phyloP scores from a whole-genome alignment of 2,797 vertebrate genomes.

The Lepus townsendii region DNA sequence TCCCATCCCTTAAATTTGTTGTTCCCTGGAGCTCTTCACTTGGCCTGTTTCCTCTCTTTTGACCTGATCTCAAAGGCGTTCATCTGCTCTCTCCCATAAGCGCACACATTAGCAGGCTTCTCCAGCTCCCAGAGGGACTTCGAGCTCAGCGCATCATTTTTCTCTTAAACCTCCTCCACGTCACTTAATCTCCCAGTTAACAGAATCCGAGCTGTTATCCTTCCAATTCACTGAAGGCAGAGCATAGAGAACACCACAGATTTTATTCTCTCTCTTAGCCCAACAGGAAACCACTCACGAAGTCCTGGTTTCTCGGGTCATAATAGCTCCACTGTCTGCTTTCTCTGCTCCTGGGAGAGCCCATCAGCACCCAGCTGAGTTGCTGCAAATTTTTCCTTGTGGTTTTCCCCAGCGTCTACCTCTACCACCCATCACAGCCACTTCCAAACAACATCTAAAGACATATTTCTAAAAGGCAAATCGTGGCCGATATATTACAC shows the following conservation, averaged over 20 bases:
- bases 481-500: too few relatives aligned
- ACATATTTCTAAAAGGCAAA: background rate
- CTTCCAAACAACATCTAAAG: background rate
- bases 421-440: accelerated
- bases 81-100: background rate
- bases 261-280: background rate
- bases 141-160: background rate
- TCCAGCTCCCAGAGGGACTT: background rate
- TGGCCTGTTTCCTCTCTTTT: background rate
- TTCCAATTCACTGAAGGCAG: background rate
- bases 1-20: background rate
- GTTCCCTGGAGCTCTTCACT: background rate
- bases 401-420: background rate
- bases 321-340: background rate
- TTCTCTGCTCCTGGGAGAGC: background rate
- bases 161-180: background rate
- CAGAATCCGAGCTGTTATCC: background rate
- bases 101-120: background rate
- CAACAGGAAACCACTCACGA: background rate
- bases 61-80: background rate
- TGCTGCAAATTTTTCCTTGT: background rate
- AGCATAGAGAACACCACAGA: background rate
- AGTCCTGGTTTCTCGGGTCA: background rate
- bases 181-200: background rate
- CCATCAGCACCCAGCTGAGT: background rate